Evolutionary conservation across 2,113 vertebrate species (phyloP).

Genomic region (Rhinichthys klamathensis): DNA sequence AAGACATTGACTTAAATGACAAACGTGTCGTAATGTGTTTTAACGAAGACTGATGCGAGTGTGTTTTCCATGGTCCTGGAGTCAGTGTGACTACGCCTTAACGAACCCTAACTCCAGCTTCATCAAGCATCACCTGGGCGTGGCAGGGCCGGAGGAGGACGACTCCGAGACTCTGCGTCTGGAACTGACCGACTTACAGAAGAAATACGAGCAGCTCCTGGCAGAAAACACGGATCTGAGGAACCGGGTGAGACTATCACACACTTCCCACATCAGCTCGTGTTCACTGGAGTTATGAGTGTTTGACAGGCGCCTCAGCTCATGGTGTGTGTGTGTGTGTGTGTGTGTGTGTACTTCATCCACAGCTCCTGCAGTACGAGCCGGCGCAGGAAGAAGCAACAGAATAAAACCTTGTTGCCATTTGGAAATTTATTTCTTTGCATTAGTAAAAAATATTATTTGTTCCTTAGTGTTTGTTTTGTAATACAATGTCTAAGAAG

Average conservation of each 20-base stretch:
- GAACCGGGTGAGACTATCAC: constrained; percentile 77
- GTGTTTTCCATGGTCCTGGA: too few relatives aligned
- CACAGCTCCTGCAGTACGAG: constrained; percentile 90
- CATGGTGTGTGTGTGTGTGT: too few relatives aligned
- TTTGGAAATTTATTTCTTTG: not conserved
- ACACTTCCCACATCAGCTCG: not conserved
- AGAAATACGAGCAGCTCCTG: constrained; percentile 85
- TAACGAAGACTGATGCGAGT: too few relatives aligned
- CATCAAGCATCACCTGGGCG: constrained; percentile 90
- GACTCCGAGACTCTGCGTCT: constrained; percentile 82
- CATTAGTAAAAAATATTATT: not conserved
- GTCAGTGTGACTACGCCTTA: constrained; percentile 65
- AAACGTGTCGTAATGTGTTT: too few relatives aligned
- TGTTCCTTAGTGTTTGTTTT: not conserved
- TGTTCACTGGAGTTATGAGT: too few relatives aligned
- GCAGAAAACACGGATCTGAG: constrained; percentile 92
- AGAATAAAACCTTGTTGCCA: not conserved
- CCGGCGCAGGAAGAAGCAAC: constrained; percentile 77
- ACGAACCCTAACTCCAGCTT: constrained; percentile 78
- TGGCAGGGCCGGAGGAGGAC: constrained; percentile 78
- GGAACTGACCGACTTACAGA: constrained; percentile 86
- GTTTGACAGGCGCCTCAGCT: too few relatives aligned
- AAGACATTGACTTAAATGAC: too few relatives aligned
- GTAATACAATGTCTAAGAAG: not conserved
- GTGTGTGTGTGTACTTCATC: not conserved